Base-by-base conservation (phyloP, 1,140 invertebrate species). In the Aphaenogaster rudis region DNA sequence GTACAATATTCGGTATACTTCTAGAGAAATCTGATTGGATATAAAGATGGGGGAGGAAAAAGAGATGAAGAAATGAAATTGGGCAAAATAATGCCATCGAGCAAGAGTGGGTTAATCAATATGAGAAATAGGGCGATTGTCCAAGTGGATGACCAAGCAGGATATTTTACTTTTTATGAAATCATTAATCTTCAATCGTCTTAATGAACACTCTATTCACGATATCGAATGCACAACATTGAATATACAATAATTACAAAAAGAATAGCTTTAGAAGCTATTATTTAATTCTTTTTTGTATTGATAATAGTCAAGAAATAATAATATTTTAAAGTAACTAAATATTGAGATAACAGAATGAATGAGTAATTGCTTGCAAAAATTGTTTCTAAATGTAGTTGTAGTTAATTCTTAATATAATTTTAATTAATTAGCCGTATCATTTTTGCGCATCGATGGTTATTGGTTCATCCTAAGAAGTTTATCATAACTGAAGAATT, bases 61-160 rank as follows among this genome's bases (percentile, higher is more conserved):
- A 33, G 13, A 8, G 13, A 13, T 36, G 39, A 82, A 59, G 67
- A 36, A 74, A 82, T 82, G 42, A 36, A 72, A 82, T 74, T 82
- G 42, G 42, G 21, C 52, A 72, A 42, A 67, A 36, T 15, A 8
- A 54, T 21, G 54, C 42, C 74, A 61, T 82, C 42, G 39, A 4
- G 9, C 21, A 45, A 21, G 39, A 74, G 17, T 28, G 2, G 52
- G 33, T 72, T 72, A 13, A 74, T 82, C 54, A 59, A 82, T 82
- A 82, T 72, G 67, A 74, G 28, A 74, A 82, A 82, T 74, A 71
- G n/a, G 64, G 15, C 50, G 64, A 59, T 59, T 48, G 39, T 57
- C 66, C 79, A 57, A 81, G 39, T 57, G 66, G 21, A 59, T 74
- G 39, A 74, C 17, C 28, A 59, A 61, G 52, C 52, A 28, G 7